These are phyloP conservation scores for Caenorhabditis tropicalis DNA, from an alignment of 1,140 invertebrate species.

Conservation along the genomic window DNA sequence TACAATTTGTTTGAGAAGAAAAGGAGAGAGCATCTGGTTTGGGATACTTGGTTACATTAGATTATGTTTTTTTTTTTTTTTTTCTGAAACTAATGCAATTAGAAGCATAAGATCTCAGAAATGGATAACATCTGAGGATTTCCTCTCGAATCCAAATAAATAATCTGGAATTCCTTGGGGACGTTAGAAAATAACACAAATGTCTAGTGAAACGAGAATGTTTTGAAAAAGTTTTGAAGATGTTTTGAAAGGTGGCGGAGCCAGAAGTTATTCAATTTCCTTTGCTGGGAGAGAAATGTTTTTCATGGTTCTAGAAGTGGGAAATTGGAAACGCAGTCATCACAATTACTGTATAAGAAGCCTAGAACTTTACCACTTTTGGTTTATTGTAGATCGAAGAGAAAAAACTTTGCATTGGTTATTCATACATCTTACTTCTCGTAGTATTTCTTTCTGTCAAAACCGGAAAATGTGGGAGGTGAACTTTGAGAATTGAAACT, in stretches of 20 bases:
- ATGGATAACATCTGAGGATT: not conserved
- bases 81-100: not conserved
- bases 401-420: not conserved
- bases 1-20: not conserved
- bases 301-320: too few relatives aligned
- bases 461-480: slow-evolving; percentile 2
- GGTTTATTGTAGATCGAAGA: too few relatives aligned
- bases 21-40: slow-evolving; percentile 2
- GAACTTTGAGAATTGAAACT: slow-evolving; percentile 37
- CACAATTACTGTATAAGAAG: too few relatives aligned
- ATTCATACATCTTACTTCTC: not conserved
- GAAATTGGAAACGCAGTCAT: too few relatives aligned
- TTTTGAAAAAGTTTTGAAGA: not conserved
- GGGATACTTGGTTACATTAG: not conserved
- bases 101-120: not conserved
- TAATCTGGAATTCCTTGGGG: not conserved
- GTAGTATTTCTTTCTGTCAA: not conserved
- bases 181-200: not conserved
- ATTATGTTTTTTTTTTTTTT: slow-evolving; percentile 16
- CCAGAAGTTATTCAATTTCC: slow-evolving; percentile 11
- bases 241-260: not conserved
- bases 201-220: not conserved
- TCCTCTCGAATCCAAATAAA: not conserved
- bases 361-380: too few relatives aligned
- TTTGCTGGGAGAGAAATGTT: not conserved